Evolutionary conservation across 2,797 vertebrate genomes (phyloP).

Genomic region (Chrysocyon brachyurus): DNA sequence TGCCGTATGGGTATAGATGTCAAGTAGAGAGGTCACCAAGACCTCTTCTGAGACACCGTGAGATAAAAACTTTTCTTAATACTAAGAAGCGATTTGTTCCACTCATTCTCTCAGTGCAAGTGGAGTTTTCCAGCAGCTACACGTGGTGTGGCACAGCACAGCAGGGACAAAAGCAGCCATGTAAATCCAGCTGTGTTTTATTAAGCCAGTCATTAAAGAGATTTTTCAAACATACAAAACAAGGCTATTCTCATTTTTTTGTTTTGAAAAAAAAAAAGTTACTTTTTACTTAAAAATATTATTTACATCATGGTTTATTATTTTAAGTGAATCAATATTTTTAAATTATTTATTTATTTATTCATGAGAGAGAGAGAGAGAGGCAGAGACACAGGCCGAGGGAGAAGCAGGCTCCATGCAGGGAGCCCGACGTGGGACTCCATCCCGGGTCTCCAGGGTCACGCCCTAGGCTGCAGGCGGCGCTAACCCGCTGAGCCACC

Average conservation of each 20-base stretch:
- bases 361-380: too few species aligned
- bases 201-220: background rate
- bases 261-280: background rate
- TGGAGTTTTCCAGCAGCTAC: background rate
- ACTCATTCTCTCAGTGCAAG: background rate
- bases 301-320: background rate
- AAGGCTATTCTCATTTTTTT: background rate
- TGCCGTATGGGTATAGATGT: background rate
- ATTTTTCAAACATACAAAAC: constrained; percentile 29
- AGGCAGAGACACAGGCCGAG: too few species aligned
- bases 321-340: constrained; percentile 1
- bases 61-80: background rate
- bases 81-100: background rate
- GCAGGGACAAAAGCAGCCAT: background rate
- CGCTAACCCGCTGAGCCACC: too few species aligned
- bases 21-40: background rate
- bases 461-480: too few species aligned
- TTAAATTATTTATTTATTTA: background rate
- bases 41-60: background rate
- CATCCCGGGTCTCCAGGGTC: too few species aligned
- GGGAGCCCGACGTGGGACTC: too few species aligned
- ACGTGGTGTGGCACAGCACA: background rate
- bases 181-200: background rate
- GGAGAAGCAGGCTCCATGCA: too few species aligned
- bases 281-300: constrained; percentile 25